Conservation (phyloP, 2,113 vertebrate genomes). For the Rhipidura dahli region DNA sequence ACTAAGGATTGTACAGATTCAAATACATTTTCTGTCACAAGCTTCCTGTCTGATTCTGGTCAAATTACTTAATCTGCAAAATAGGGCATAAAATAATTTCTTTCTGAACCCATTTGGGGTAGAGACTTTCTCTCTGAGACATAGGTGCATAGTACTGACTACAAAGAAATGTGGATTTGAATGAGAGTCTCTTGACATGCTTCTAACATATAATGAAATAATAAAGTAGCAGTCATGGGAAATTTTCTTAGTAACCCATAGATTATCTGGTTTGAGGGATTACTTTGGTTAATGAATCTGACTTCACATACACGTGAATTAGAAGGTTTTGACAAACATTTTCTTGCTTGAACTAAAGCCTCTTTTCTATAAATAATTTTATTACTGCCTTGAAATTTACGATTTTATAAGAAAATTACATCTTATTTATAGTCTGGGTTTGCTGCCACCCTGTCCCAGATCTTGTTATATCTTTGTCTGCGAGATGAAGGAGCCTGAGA, state of each 20-base stretch:
- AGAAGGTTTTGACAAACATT: neutral
- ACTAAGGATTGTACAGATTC: neutral
- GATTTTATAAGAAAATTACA: neutral
- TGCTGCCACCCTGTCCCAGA: neutral
- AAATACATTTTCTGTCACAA: neutral
- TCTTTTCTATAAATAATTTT: slow-evolving; percentile 14
- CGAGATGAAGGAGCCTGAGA: slow-evolving; percentile 40
- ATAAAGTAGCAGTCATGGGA: neutral
- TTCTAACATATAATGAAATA: neutral
- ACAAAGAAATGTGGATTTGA: neutral
- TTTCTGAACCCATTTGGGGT: neutral
- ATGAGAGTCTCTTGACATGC: neutral
- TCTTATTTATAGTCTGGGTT: neutral
- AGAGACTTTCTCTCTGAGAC: neutral
- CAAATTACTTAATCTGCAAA: neutral
- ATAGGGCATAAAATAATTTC: neutral
- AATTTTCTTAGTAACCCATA: neutral
- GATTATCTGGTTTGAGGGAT: neutral
- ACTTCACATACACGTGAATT: neutral
- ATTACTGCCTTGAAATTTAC: neutral
- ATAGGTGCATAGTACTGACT: neutral
- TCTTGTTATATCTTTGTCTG: slow-evolving; percentile 27
- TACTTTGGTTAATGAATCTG: neutral
- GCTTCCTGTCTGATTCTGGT: neutral
- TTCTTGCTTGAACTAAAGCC: neutral